Evolutionary conservation across 2,113 vertebrate genomes (phyloP).

Genomic region (Oncorhynchus gorbuscha): DNA sequence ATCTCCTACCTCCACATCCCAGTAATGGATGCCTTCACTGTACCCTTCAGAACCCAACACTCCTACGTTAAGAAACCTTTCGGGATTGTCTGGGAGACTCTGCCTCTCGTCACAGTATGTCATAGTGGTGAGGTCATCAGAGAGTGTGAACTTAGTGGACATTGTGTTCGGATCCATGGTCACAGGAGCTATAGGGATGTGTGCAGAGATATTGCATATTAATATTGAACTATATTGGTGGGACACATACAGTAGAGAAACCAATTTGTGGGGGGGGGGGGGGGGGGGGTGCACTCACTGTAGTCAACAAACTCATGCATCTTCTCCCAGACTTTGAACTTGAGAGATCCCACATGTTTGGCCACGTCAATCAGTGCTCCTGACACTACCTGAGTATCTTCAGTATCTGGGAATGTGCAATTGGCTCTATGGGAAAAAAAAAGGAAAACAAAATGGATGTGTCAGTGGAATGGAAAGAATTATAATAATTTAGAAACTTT

Average conservation of each 20-base stretch:
- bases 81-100: background rate
- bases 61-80: background rate
- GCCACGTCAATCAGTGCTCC: background rate
- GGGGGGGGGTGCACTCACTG: background rate
- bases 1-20: slow-evolving; percentile 1
- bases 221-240: background rate
- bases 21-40: background rate
- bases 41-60: background rate
- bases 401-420: background rate
- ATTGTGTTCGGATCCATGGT: slow-evolving; percentile 2
- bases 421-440: no score
- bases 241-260: background rate
- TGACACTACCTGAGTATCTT: background rate
- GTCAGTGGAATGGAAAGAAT: background rate
- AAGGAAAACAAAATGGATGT: background rate
- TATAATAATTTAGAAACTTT: background rate
- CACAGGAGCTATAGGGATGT: background rate
- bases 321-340: background rate
- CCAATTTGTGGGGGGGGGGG: no score
- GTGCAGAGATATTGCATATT: background rate
- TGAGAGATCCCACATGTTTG: background rate
- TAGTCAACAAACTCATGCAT: background rate
- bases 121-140: slow-evolving; percentile 1
- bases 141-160: background rate
- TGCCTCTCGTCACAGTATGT: background rate